Evolutionary conservation across 1,140 invertebrate species (phyloP), one percentile per base, ranked within the genome.

Genomic region (Euwallacea fornicatus): DNA sequence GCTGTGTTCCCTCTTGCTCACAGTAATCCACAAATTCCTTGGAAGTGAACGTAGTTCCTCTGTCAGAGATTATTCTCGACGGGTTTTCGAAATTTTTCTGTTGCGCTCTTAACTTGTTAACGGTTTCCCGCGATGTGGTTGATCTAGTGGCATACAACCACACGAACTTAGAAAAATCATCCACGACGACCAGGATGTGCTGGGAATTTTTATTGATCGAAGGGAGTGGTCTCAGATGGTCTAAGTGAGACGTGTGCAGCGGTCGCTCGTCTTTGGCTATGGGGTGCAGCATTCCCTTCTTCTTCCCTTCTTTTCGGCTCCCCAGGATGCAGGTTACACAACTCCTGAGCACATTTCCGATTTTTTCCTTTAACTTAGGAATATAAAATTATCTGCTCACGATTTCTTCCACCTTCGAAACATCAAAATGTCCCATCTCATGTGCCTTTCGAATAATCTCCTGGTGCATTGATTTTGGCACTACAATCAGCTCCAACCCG

Each of bases 131-230:
- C 0, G 77, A 67, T 6, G 76, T 76, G 2, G 77, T 79, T 0
- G 73, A 72, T 43, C 79, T 81, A 7, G 78, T 75, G 0, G 81
- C 75, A 66, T 78, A 61, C 2, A 61, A 21, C 59, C 78, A 81
- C 2, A 73, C 70, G 73, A 82, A 83, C 59, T 83, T 83, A 0
- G 79, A 77, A 74, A 83, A 83, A 3, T 70, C 77, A 69, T 83
- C 80, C 0, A 82, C 72, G 0, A 33, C 21, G 1, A 33, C 21
- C 21, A 33, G 21, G 21, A 33, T 33, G 21, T 33, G 21, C 4
- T 33, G 83, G 64, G 0, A 75, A 76, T 0, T 83, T 73, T 2
- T 83, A 75, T 63, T 83, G 74, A 41, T 79, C 11, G 42, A 47
- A 0, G 42, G 42, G 7, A 65, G 42, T 7, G 82, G 81, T 47